Base-by-base conservation (phyloP, 1,140 invertebrate genomes). In the Megalonaias nervosa region DNA sequence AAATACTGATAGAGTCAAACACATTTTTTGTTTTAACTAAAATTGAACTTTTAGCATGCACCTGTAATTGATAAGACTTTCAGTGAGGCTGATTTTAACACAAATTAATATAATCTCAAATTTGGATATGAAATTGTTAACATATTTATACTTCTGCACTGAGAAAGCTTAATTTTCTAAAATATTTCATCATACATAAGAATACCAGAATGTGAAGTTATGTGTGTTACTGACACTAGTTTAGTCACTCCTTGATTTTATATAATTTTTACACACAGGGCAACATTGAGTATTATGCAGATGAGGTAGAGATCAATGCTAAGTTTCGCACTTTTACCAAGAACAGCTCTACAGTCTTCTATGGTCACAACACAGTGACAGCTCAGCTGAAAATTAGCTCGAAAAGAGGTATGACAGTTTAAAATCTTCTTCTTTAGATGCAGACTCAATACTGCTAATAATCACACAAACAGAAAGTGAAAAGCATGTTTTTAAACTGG, bases 351-450 rank as follows among this genome's bases (percentile, higher is more conserved):
- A 78, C 88, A 14, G 85, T 90, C n/a, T 91, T 90, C 79, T 85
- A 88, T 62, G 90, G 90, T 6, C 89, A 90, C 68, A 91, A 91
- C 79, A 90, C 88, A 12, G 90, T 91, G 6, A 66, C 78, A 15
- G 89, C 90, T 3, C 90, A 91, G 68, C 76, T 91, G 1, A 88
- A 89, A 60, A 67, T 87, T 66, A 90, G 84, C 6, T 89, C 88
- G 3, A 89, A 88, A 67, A 84, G 89, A 85, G 85, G 90, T 91
- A 80, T 70, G 69, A 59, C 2, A 62, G 21, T 38, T 56, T 23
- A 17, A n/a, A 67, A 61, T n/a, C 56, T 38, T 17, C 65, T 75
- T 14, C 17, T 26, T 19, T 48, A 48, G 5, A 48, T 48, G 38
- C 6, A 6, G 2, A 48, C 38, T 48, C 38, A 48, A 1, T 48